Base-by-base conservation (phyloP, 2,113 vertebrate species). In the Mirounga angustirostris region DNA sequence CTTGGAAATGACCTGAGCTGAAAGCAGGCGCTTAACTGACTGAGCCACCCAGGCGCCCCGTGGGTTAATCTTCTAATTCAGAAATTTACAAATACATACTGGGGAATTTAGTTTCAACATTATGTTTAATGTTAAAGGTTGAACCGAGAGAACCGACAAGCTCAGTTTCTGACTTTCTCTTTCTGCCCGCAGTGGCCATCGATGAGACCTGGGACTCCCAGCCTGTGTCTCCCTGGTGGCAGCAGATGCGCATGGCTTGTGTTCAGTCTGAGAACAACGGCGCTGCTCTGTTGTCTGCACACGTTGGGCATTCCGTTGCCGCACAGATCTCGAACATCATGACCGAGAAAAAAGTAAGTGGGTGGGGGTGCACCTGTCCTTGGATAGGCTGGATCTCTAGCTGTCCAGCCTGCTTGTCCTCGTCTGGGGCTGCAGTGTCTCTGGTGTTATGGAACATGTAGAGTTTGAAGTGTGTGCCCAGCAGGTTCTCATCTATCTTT, bases 171-270 rank as follows among this genome's bases (percentile, higher is more conserved):
- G 0, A 1, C 28, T 0, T 73, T 83, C 1, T 71, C 21, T 28
- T 7, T 40, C 2, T 46, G 8, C 5, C 56, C 50, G 0, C 93
- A 99, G 99, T 99, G 18, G 99, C 99, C 0, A 98, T 99, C 4
- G 99, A 99, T 0, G 99, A 99, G 84, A 98, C 99, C 0, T 99
- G 99, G 99, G 99, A 99, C 76, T 98, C 99, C 0, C 99, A 99
- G 98, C 99, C 99, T 0, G 98, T 99, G 95, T 99, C 99, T 22
- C 99, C 99, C 2, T 99, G 99, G 99, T 99, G 99, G 99, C 99
- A 99, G 98, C 99, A 99, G 58, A 99, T 99, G 98, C 99, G 99
- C n/a, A 97, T 96, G 2, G 99, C 99, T 4, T 99, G 99, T 12
- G 71, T 99, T 4, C 99, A 99, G 98, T 99, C 99, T 0, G 99